These are phyloP conservation scores for Onychomys torridus DNA, from an alignment of 2,797 vertebrate genomes.

Conservation along the genomic window DNA sequence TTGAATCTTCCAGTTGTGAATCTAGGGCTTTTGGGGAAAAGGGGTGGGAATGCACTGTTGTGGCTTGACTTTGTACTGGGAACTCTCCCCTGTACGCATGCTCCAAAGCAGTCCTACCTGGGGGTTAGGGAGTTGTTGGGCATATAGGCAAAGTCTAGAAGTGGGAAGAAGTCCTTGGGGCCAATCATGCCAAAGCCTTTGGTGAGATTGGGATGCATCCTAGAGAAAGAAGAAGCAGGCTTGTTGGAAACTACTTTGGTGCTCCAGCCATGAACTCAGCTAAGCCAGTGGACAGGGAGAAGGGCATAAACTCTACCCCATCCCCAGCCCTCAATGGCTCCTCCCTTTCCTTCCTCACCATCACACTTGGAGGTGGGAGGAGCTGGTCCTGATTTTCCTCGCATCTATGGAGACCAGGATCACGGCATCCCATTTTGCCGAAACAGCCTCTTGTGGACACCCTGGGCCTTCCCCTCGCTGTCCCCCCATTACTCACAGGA, in stretches of 20 bases:
- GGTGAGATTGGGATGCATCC: constrained; percentile 95
- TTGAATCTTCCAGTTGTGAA: background rate
- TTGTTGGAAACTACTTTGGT: background rate
- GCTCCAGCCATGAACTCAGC: background rate
- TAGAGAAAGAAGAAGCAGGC: constrained; percentile 74
- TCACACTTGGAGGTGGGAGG: constrained; percentile 43
- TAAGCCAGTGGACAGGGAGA: background rate
- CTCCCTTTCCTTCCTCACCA: constrained; percentile 57
- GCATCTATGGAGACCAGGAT: constrained; percentile 50
- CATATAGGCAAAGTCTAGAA: constrained; percentile 98
- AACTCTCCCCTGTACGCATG: background rate
- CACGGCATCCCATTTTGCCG: constrained; percentile 30
- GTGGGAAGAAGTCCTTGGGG: constrained; percentile 97
- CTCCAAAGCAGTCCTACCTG: constrained; percentile 87
- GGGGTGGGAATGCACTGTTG: background rate
- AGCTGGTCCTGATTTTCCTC: constrained; percentile 1
- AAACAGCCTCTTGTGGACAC: constrained; percentile 5
- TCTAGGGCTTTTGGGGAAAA: background rate
- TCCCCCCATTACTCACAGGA: constrained; percentile 91
- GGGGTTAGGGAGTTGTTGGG: constrained; percentile 95
- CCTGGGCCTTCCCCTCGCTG: constrained; percentile 11
- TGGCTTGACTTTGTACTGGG: background rate
- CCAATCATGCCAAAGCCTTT: constrained; percentile 98
- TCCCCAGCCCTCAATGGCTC: background rate
- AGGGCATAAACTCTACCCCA: background rate